phyloP scores from a whole-genome alignment of 2,113 vertebrate species.

The Microcebus jonahi region DNA sequence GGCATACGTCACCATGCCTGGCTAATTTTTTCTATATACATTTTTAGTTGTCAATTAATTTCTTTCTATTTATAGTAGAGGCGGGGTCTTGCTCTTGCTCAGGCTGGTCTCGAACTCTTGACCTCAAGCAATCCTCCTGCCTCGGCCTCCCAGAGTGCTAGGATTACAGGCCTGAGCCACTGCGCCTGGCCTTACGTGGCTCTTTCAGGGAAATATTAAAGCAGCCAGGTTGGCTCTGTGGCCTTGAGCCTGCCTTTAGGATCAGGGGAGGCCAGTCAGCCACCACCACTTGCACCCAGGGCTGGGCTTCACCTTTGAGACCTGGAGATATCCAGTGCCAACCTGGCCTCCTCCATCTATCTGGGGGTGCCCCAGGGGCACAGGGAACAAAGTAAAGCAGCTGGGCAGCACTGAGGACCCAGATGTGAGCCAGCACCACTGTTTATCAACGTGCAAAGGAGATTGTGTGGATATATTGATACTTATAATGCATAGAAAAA shows the following conservation, averaged over 20 bases:
- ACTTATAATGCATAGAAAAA: background rate
- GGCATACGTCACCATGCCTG: no score
- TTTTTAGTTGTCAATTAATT: no score
- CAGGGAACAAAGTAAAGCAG: background rate
- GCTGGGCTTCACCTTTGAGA: background rate
- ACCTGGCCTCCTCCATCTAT: background rate
- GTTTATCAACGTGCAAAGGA: background rate
- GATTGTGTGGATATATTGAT: accelerated
- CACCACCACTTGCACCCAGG: background rate
- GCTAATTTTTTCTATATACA: no score
- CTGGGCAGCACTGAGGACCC: background rate
- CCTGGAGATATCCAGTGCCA: background rate
- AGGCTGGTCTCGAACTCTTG: no score
- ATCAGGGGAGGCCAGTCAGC: background rate
- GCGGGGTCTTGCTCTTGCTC: no score
- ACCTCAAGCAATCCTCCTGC: no score
- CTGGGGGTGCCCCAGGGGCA: background rate
- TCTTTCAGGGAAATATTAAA: background rate
- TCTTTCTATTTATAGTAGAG: no score
- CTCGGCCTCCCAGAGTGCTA: no score
- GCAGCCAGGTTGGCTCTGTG: background rate
- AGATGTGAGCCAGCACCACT: accelerated
- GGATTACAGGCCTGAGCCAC: no score
- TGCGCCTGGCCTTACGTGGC: no score
- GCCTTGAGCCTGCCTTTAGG: background rate